These are phyloP conservation scores for Serinus canaria DNA, from an alignment of 2,113 vertebrate genomes.

Conservation along the genomic window DNA sequence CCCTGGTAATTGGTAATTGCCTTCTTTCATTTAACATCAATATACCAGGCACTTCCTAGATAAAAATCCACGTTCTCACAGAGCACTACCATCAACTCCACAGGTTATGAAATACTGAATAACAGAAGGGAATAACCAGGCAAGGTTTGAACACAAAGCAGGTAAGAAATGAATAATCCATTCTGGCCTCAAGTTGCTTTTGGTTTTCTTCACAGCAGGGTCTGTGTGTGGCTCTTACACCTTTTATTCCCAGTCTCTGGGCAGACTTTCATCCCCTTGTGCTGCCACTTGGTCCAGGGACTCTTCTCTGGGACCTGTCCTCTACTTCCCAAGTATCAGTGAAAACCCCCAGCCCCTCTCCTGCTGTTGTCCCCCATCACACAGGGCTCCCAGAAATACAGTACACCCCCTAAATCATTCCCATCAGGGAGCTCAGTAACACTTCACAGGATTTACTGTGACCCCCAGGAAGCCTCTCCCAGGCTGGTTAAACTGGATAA, in stretches of 20 bases:
- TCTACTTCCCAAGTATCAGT: accelerated
- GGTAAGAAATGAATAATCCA: background rate
- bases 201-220: background rate
- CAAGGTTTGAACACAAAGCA: background rate
- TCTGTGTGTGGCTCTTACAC: background rate
- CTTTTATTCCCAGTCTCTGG: background rate
- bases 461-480: background rate
- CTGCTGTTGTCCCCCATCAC: background rate
- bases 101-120: background rate
- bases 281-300: background rate
- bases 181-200: background rate
- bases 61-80: background rate
- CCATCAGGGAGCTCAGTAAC: background rate
- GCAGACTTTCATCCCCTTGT: background rate
- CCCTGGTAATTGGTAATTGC: background rate
- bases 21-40: background rate
- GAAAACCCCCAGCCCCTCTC: background rate
- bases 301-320: background rate
- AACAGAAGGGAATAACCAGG: background rate
- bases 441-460: background rate
- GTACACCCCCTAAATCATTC: background rate
- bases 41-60: background rate
- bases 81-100: background rate
- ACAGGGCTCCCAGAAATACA: background rate
- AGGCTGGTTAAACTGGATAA: background rate